Evolutionary conservation across 92 coral and sea anemone species (phyloP).

Genomic region (Anthopleura xanthogrammica): DNA sequence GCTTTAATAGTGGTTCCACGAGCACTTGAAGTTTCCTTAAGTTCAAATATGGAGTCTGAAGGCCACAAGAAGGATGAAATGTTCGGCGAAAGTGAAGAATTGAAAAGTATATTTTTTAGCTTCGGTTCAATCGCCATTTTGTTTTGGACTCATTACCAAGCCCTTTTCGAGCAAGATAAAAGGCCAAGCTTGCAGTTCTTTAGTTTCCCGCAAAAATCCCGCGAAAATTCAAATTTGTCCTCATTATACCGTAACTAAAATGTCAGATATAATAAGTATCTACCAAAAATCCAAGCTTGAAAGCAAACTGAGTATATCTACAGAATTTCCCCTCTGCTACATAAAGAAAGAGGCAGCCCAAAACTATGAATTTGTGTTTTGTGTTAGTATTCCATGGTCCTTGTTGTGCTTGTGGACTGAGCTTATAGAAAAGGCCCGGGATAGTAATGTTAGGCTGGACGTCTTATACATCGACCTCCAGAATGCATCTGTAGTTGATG

Average conservation of each 20-base stretch:
- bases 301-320: neutral
- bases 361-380: constrained; percentile 3
- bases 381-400: neutral
- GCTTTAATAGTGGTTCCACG: constrained; percentile 1
- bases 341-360: neutral
- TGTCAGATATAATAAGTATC: neutral
- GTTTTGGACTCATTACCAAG: neutral
- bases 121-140: neutral
- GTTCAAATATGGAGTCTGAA: neutral
- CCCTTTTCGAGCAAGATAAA: neutral
- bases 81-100: neutral
- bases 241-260: neutral
- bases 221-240: neutral
- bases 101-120: neutral
- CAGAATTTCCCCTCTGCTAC: neutral
- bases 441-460: neutral
- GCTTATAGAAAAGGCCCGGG: neutral
- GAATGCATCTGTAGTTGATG: no score
- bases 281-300: constrained; percentile 2
- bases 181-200: neutral
- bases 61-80: neutral
- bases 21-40: neutral
- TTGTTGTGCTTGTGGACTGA: neutral
- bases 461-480: neutral
- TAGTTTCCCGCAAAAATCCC: no score